phyloP scores from a whole-genome alignment of 1,140 invertebrate genomes.

The Aphelenchoides besseyi region DNA sequence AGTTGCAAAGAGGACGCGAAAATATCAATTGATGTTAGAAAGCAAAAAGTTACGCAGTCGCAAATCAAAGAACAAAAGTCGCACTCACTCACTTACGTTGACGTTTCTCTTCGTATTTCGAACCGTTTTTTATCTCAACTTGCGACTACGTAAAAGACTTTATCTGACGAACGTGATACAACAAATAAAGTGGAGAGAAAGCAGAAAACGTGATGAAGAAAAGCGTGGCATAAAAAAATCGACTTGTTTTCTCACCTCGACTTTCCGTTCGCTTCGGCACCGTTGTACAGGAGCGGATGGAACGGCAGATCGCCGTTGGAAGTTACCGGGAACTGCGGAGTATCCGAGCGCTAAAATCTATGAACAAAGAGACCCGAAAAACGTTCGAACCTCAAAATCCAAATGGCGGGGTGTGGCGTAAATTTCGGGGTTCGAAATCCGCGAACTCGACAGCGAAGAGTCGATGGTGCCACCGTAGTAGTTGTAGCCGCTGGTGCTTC shows the following conservation, averaged over 20 bases:
- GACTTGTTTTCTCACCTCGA: too few species aligned
- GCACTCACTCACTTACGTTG: too few species aligned
- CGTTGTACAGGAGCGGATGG: constrained; percentile 58
- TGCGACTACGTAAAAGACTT: too few species aligned
- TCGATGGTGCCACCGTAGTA: constrained; percentile 1
- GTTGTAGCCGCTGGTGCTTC: constrained; percentile 14
- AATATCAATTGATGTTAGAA: neutral
- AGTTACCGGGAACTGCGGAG: constrained; percentile 79
- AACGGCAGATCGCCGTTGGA: constrained; percentile 43
- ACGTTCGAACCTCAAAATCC: neutral
- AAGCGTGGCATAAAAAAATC: neutral
- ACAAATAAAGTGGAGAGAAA: neutral
- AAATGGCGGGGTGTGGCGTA: constrained; percentile 22
- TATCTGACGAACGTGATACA: too few species aligned
- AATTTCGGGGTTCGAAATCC: constrained; percentile 16
- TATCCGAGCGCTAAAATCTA: constrained; percentile 66
- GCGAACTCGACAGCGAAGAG: neutral
- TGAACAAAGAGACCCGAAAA: neutral
- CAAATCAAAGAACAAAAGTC: too few species aligned
- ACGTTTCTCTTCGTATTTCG: too few species aligned
- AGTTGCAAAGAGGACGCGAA: neutral
- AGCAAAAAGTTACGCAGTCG: too few species aligned
- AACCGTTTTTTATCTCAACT: too few species aligned
- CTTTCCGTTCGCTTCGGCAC: too few species aligned
- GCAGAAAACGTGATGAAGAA: neutral